Evolutionary conservation across 2,113 vertebrate genomes (phyloP), one percentile per base, ranked within the genome.

Genomic region (Smithornis capensis): DNA sequence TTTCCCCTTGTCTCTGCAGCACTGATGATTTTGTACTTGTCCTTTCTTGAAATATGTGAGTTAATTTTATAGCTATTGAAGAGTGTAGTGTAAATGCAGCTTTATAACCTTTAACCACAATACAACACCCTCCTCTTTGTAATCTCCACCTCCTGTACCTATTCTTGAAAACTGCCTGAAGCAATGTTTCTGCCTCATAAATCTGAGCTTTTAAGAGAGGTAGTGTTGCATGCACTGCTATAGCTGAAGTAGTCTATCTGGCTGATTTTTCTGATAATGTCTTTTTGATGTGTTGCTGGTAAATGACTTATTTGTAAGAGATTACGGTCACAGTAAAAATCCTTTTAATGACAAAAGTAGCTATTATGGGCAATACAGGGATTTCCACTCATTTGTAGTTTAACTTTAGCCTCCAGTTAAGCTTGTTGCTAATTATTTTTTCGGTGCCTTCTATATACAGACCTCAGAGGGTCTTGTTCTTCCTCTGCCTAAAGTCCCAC

Each of bases 51-150:
- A 97, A 93, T 83, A 94, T n/a, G 59, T 12, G 40, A 88, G 69
- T 76, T 96, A 95, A 95, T 94, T 97, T 94, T 77, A n/a, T 52
- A 96, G 92, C 89, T 76, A 76, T 82, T 71, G 87, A 90, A 93
- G 57, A 96, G 65, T 2, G 1, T 23, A 24, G 45, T 92, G 82
- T 70, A 83, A 83, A 94, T 19, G 35, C 67, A 96, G 86, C 57
- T 91, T 33, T 63, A 31, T 92, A 96, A 94, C 88, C 96, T 95
- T 86, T 94, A 93, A 64, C 71, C 67, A 68, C 88, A 93, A 57
- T 45, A 44, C 55, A 62, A 64, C 52, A 38, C 74, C 74, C 62
- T 90, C 56, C 31, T 84, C 49, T 69, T 87, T 62, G 56, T 83
- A 90, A 84, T 80, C 83, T 83, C 74, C 25, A 5, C 49, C 74